These are phyloP conservation scores for Danionella cerebrum DNA, from an alignment of 2,113 vertebrate species.

Conservation along the genomic window DNA sequence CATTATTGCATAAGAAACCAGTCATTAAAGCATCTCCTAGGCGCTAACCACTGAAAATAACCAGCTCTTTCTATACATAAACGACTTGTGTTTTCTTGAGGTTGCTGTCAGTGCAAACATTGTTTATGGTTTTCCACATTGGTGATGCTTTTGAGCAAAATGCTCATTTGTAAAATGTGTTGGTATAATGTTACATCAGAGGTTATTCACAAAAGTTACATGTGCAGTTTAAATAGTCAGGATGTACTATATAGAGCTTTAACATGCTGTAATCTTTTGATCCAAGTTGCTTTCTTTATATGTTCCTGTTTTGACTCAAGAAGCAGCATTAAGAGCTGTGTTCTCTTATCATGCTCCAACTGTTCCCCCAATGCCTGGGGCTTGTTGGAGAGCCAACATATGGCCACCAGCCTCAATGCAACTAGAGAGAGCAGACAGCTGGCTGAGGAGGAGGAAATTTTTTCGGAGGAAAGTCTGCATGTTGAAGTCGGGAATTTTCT, in stretches of 20 bases:
- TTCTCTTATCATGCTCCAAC: neutral
- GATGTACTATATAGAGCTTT: neutral
- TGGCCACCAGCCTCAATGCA: constrained; percentile 15
- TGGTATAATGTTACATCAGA: constrained; percentile 1
- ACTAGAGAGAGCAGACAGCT: neutral
- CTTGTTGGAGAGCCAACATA: constrained; percentile 28
- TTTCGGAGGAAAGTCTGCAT: too few species aligned
- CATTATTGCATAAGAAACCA: neutral
- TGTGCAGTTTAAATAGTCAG: neutral
- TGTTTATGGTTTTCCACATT: neutral
- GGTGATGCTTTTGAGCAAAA: too few species aligned
- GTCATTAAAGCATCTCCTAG: neutral
- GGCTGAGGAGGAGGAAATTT: neutral
- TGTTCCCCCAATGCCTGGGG: neutral
- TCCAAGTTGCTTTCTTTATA: neutral
- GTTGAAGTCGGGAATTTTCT: too few species aligned
- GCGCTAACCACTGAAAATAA: neutral
- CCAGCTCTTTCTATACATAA: neutral
- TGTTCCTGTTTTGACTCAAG: neutral
- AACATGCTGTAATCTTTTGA: neutral
- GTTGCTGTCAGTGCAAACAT: neutral
- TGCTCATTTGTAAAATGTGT: neutral
- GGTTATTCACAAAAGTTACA: neutral
- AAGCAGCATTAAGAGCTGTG: neutral
- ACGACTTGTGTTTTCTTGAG: neutral